Conservation (phyloP, 2,113 vertebrate genomes). For the Melanerpes formicivorus region DNA sequence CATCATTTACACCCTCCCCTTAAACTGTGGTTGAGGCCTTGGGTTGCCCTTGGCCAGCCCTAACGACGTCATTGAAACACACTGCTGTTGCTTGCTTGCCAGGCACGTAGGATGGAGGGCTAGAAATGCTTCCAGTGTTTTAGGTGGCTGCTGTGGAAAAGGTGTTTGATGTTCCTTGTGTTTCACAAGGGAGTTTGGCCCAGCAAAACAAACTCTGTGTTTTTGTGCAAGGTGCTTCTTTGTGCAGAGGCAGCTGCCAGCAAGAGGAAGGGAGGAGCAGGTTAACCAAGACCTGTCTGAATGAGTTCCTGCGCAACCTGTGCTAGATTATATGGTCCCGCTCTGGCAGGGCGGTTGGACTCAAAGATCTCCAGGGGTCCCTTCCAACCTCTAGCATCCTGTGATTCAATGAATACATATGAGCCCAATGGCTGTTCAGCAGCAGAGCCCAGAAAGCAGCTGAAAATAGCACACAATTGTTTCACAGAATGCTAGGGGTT, state of each 20-base stretch:
- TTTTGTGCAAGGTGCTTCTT: not conserved
- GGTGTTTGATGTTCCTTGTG: not conserved
- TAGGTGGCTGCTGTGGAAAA: not conserved
- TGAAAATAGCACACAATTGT: not conserved
- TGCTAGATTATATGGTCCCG: too few species aligned
- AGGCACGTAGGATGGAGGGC: not conserved
- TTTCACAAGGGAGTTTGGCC: not conserved
- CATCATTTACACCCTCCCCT: not conserved
- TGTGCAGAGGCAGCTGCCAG: not conserved
- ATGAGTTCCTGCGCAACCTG: too few species aligned
- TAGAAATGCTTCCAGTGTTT: not conserved
- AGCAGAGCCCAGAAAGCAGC: fast-evolving
- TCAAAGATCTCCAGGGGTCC: too few species aligned
- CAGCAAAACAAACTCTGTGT: not conserved
- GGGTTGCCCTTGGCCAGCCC: not conserved
- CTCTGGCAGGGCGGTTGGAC: too few species aligned
- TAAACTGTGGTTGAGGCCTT: not conserved
- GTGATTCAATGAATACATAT: too few species aligned
- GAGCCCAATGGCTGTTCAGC: not conserved
- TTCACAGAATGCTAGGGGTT: not conserved
- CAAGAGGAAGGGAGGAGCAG: fast-evolving
- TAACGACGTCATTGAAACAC: fast-evolving
- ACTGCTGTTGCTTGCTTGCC: fast-evolving
- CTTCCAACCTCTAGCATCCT: too few species aligned
- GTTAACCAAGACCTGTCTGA: too few species aligned